phyloP scores from a whole-genome alignment of 2,113 vertebrate genomes.

The Thymallus thymallus region DNA sequence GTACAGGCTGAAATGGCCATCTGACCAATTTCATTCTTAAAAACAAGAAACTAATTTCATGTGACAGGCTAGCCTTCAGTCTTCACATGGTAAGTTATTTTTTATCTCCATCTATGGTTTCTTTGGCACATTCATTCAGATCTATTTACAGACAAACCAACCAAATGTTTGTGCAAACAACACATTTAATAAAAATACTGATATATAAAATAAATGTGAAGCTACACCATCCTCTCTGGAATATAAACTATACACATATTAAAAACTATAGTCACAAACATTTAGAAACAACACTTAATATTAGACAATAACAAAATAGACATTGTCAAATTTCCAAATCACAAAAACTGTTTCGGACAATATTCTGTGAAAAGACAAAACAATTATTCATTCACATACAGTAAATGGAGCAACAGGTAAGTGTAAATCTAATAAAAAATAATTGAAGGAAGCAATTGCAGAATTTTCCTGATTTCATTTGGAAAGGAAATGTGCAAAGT shows the following conservation, averaged over 20 bases:
- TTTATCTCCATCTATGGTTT: background rate
- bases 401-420: background rate
- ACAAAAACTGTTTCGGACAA: background rate
- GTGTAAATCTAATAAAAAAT: background rate
- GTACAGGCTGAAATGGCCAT: background rate
- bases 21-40: background rate
- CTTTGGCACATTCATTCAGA: constrained; percentile 12
- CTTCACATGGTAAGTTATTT: background rate
- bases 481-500: constrained; percentile 30
- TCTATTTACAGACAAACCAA: constrained; percentile 21
- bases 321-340: background rate
- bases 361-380: background rate
- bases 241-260: constrained; percentile 13
- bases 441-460: constrained; percentile 1
- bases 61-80: background rate
- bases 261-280: background rate
- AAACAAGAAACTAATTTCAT: too few relatives aligned
- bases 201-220: constrained; percentile 32
- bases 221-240: background rate
- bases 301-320: background rate
- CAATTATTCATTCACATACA: background rate
- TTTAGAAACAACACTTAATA: background rate
- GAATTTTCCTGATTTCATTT: constrained; percentile 11
- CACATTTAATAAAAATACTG: constrained; percentile 16
- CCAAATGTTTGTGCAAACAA: constrained; percentile 1